Evolutionary conservation across 1,140 invertebrate species (phyloP).

Genomic region (Sycophaga agraensis): DNA sequence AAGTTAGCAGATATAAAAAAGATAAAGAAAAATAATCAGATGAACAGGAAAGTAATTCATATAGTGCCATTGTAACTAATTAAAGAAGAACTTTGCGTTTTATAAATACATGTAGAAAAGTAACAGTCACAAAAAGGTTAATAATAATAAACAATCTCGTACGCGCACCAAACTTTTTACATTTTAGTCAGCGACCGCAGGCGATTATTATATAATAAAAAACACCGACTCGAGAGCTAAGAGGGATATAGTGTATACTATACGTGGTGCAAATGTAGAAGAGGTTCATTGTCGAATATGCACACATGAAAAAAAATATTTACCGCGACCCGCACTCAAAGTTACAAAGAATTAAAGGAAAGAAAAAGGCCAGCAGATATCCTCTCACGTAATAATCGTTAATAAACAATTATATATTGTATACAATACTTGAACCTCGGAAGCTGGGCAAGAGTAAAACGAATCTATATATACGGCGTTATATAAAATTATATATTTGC

Average conservation of each 20-base stretch:
- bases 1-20: constrained; percentile 18
- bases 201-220: not conserved
- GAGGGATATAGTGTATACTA: too few species aligned
- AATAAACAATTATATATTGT: constrained; percentile 2
- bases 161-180: constrained; percentile 31
- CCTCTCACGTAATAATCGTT: constrained; percentile 2
- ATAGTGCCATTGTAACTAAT: constrained; percentile 56
- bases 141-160: too few species aligned
- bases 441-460: not conserved
- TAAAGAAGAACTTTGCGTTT: constrained; percentile 31
- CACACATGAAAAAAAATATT: too few species aligned
- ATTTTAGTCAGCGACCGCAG: constrained; percentile 6
- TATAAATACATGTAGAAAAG: constrained; percentile 17
- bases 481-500: constrained; percentile 22
- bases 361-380: not conserved
- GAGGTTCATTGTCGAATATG: too few species aligned
- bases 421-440: constrained; percentile 1
- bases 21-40: constrained; percentile 34
- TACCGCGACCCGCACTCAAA: too few species aligned
- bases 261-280: too few species aligned
- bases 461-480: constrained; percentile 4
- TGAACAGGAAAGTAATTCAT: constrained; percentile 34
- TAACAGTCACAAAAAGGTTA: too few species aligned
- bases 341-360: not conserved
- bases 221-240: not conserved